A percentile compares a stretch with the other conserved stretches of the same genome.
phyloP scores from a whole-genome alignment of 1,140 invertebrate species.

The Stegodyphus dumicola region DNA sequence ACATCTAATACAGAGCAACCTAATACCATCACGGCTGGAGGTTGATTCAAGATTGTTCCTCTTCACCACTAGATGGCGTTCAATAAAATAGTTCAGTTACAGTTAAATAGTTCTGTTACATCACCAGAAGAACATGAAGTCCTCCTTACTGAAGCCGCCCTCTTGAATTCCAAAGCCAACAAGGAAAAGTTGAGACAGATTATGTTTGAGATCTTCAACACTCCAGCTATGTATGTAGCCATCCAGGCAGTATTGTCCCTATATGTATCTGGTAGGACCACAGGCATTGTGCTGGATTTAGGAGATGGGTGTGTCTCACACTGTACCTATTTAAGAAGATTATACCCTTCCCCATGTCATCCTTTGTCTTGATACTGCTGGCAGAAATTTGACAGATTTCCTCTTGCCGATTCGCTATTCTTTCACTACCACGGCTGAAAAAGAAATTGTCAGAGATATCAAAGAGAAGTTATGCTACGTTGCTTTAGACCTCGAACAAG shows the following conservation, averaged over 20 bases:
- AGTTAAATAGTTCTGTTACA: too few species aligned
- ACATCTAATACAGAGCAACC: too few species aligned
- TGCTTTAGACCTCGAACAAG: constrained; percentile 93
- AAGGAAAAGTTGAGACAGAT: constrained; percentile 79
- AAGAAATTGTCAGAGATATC: constrained; percentile 93
- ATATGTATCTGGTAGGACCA: constrained; percentile 93
- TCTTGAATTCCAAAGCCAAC: constrained; percentile 74
- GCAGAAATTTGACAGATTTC: constrained; percentile 73
- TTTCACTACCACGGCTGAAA: constrained; percentile 77
- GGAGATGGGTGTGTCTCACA: constrained; percentile 90
- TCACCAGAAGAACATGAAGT: constrained; percentile 91
- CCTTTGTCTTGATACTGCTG: constrained; percentile 71
- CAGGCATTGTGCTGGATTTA: constrained; percentile 89
- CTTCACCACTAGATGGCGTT: too few species aligned
- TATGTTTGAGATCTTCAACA: constrained; percentile 74
- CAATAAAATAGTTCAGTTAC: too few species aligned
- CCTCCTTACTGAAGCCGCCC: constrained; percentile 74
- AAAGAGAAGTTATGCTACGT: constrained; percentile 94
- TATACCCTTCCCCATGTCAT: constrained; percentile 73
- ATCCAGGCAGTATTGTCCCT: constrained; percentile 93
- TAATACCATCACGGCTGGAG: too few species aligned
- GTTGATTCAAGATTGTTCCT: too few species aligned
- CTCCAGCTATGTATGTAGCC: constrained; percentile 86
- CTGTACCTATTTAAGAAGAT: constrained; percentile 88
- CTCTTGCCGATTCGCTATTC: constrained; percentile 72